Conservation (phyloP, 2,888 invertebrate genomes). For the Ctena decussata region DNA sequence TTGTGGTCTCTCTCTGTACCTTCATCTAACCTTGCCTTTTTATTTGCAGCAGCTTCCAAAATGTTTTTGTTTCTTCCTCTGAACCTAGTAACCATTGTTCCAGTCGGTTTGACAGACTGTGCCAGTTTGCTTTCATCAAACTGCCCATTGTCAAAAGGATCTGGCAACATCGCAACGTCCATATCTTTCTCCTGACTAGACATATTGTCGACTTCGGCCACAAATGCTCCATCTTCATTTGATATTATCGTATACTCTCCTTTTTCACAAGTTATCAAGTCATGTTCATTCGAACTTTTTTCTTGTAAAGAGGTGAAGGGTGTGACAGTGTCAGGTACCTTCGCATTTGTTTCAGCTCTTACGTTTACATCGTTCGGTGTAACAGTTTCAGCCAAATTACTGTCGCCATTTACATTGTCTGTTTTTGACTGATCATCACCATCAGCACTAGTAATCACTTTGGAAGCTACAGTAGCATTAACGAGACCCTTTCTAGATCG, state of each 20-base stretch:
- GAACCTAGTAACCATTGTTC: constrained; percentile 37
- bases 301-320: not conserved
- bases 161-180: constrained; percentile 23
- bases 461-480: not conserved
- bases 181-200: not conserved
- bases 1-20: not conserved
- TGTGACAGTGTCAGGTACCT: not conserved
- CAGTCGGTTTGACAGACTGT: not conserved
- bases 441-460: not conserved
- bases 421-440: not conserved
- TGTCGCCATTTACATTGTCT: not conserved
- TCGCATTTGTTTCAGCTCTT: not conserved
- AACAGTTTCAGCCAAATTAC: not conserved
- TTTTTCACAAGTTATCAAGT: not conserved
- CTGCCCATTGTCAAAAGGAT: constrained; percentile 53
- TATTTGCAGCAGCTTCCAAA: constrained; percentile 47
- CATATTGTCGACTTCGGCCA: not conserved
- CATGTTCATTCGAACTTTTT: not conserved
- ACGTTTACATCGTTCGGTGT: not conserved
- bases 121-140: constrained; percentile 57
- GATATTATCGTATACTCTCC: not conserved
- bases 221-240: no score
- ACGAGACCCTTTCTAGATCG: constrained; percentile 37
- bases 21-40: constrained; percentile 51
- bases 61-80: constrained; percentile 43